Conservation (phyloP, 2,888 invertebrate species). For the Eremobia ochroleuca region DNA sequence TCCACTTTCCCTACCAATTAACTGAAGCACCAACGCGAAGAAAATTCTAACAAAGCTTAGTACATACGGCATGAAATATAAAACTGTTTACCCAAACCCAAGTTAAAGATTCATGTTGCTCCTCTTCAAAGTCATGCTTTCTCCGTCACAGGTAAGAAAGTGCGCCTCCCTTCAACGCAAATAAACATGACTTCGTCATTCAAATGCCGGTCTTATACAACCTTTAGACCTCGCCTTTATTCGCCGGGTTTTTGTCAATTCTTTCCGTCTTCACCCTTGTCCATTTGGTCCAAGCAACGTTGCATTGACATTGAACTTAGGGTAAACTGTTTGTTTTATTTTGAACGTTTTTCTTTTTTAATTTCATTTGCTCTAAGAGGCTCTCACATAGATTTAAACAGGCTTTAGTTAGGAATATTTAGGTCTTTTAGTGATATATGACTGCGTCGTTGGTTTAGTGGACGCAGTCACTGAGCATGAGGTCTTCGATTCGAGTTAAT, state of each 20-base stretch:
- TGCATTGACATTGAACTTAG: constrained; percentile 81
- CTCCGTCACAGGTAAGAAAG: constrained; percentile 81
- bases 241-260: constrained; percentile 84
- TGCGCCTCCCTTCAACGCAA: constrained; percentile 84
- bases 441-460: background rate
- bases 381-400: background rate
- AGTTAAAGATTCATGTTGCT: constrained; percentile 82
- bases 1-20: constrained; percentile 34
- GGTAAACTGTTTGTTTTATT: constrained; percentile 73
- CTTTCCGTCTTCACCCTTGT: constrained; percentile 77
- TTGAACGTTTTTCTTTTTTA: background rate
- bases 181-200: constrained; percentile 89
- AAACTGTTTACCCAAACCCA: constrained; percentile 80
- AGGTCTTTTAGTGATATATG: background rate
- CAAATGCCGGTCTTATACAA: constrained; percentile 77
- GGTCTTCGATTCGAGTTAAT: background rate
- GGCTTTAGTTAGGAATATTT: background rate
- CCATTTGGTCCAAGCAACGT: constrained; percentile 78
- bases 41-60: constrained; percentile 57
- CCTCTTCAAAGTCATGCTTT: constrained; percentile 82
- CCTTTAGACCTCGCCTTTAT: constrained; percentile 83
- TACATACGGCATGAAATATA: constrained; percentile 70
- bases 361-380: background rate
- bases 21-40: constrained; percentile 43
- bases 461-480: background rate